Evolutionary conservation across 2,888 invertebrate genomes (phyloP), one percentile per base, ranked within the genome.

Genomic region (Xestia sexstrigata): DNA sequence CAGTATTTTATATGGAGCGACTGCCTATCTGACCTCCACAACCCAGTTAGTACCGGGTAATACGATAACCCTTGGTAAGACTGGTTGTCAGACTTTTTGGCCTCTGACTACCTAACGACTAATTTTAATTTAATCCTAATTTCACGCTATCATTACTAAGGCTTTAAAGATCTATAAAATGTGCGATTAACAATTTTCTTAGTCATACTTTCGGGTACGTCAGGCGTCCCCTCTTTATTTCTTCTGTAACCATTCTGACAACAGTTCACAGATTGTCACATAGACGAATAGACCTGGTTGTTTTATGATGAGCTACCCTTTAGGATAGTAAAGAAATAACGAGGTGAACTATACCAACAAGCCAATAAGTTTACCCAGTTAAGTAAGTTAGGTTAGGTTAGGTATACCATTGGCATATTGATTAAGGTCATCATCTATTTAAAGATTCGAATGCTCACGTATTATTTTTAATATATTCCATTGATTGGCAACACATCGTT

Each of bases 71-170:
- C 35, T 35, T 35, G 35, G 35, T 35, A 35, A 35, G 35, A 35
- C 35, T 35, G 35, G 35, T 35, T 35, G 35, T 35, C 35, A n/a
- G n/a, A n/a, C n/a, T n/a, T n/a, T n/a, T n/a, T n/a, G n/a, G n/a
- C n/a, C n/a, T n/a, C n/a, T n/a, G n/a, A n/a, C n/a, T n/a, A n/a
- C n/a, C n/a, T n/a, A n/a, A n/a, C n/a, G n/a, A n/a, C n/a, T n/a
- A n/a, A n/a, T n/a, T n/a, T n/a, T n/a, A n/a, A n/a, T n/a, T n/a
- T n/a, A n/a, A n/a, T n/a, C n/a, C n/a, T n/a, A n/a, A n/a, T 60
- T 86, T 79, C 84, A 88, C 83, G 87, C 81, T 69, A 83, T 39
- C 8, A 6, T 55, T 65, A 55, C 45, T 74, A 42, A 35, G 17
- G 15, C 11, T 35, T 30, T n/a, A 49, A 17, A 58, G 26, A 65